Conservation (phyloP, 2,888 invertebrate genomes). For the Chirona hameri region DNA sequence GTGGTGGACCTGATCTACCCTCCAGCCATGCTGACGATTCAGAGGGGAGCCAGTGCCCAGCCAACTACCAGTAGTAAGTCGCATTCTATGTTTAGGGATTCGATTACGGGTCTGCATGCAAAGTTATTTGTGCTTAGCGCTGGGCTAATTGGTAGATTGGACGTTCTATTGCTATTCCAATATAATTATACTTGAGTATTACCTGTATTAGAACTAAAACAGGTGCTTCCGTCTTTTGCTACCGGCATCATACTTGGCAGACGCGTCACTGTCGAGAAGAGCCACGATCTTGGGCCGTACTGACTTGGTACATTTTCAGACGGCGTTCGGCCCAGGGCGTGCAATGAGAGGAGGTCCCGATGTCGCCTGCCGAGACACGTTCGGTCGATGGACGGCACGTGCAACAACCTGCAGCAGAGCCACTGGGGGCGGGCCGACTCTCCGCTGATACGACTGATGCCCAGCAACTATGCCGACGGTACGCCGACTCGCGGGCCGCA, state of each 20-base stretch:
- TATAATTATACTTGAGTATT: no score
- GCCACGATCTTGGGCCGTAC: no score
- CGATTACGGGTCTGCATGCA: no score
- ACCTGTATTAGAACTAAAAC: no score
- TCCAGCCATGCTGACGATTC: not conserved
- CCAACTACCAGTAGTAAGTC: not conserved
- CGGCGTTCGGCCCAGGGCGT: not conserved
- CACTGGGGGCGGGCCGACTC: constrained; percentile 36
- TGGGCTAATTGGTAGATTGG: no score
- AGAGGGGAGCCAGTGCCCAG: not conserved
- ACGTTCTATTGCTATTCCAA: no score
- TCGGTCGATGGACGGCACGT: constrained; percentile 38
- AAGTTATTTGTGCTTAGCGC: no score
- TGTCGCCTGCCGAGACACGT: not conserved
- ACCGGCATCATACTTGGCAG: no score
- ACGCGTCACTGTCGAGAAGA: no score
- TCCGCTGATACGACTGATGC: constrained; percentile 24
- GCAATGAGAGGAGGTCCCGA: not conserved
- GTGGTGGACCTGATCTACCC: not conserved
- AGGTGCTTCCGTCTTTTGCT: no score
- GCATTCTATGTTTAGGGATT: no score
- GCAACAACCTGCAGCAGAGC: constrained; percentile 37
- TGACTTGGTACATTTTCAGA: not conserved
- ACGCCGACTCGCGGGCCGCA: no score
- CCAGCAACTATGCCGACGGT: not conserved